phyloP scores from a whole-genome alignment of 2,113 vertebrate genomes.

The Osmerus eperlanus region DNA sequence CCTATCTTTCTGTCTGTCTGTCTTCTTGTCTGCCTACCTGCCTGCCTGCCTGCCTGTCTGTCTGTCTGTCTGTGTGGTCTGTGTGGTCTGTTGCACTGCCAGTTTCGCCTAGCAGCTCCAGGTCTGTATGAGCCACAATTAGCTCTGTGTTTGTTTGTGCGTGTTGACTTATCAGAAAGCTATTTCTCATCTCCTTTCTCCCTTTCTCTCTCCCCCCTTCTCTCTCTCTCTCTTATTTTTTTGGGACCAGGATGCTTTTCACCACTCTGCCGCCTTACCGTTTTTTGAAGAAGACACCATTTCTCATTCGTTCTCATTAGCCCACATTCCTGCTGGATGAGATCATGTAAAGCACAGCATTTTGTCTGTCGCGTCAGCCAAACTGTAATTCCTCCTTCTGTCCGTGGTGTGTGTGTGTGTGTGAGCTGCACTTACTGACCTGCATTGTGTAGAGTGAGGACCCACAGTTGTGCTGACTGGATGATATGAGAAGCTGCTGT shows the following conservation, averaged over 20 bases:
- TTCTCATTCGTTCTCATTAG: not conserved
- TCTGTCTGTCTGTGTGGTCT: too few relatives aligned
- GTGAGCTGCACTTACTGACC: not conserved
- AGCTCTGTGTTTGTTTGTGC: too few relatives aligned
- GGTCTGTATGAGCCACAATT: too few relatives aligned
- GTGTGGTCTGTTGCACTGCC: too few relatives aligned
- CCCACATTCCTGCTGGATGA: constrained; percentile 64
- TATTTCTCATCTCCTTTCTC: too few relatives aligned
- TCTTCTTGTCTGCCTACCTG: too few relatives aligned
- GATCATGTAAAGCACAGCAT: constrained; percentile 57
- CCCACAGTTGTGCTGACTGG: not conserved
- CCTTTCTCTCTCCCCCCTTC: not conserved
- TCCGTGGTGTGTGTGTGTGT: constrained; percentile 28
- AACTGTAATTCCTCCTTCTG: constrained; percentile 53
- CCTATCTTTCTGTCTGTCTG: too few relatives aligned
- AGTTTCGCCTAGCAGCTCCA: too few relatives aligned
- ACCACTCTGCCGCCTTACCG: not conserved
- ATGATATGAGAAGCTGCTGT: not conserved
- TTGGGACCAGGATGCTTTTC: too few relatives aligned
- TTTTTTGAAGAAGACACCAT: not conserved
- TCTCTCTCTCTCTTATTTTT: not conserved
- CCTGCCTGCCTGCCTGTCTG: too few relatives aligned
- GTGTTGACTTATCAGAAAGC: too few relatives aligned
- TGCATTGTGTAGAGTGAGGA: too few relatives aligned
- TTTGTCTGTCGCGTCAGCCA: constrained; percentile 65